Percentiles rank a stretch among this genome's conserved stretches.
phyloP scores from a whole-genome alignment of 2,797 vertebrate species.

The Atherinosoma microstoma region DNA sequence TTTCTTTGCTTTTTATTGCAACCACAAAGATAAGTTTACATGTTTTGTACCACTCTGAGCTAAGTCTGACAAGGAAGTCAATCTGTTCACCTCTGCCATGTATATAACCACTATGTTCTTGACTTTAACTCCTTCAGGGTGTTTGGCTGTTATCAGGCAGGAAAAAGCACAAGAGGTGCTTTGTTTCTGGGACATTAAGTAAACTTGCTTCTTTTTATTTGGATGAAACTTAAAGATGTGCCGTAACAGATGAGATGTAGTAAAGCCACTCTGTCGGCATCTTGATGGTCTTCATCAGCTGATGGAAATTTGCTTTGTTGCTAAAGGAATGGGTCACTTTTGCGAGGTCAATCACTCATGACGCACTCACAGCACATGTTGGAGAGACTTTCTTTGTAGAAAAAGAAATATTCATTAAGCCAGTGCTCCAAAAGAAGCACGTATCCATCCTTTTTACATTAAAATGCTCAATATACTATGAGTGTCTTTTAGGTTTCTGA shows the following conservation, averaged over 20 bases:
- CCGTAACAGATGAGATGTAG: neutral
- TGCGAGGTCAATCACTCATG: neutral
- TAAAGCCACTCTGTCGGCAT: neutral
- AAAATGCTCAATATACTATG: neutral
- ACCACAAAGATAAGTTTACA: neutral
- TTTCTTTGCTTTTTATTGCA: neutral
- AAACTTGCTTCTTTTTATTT: neutral
- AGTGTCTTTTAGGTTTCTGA: neutral
- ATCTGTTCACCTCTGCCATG: neutral
- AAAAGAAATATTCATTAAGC: neutral
- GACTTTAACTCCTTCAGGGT: neutral
- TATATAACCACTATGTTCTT: constrained; percentile 1
- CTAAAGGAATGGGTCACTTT: neutral
- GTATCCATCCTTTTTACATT: neutral
- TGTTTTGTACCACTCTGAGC: neutral
- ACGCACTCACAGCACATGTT: neutral
- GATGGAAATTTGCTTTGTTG: neutral
- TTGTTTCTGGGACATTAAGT: neutral
- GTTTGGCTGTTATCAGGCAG: neutral
- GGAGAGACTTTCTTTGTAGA: neutral
- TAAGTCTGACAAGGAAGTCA: too few species aligned
- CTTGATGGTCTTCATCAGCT: neutral
- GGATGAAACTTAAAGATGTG: neutral
- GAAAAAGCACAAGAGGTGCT: neutral
- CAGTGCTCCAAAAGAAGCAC: neutral